phyloP scores from a whole-genome alignment of 2,797 vertebrate genomes.

The Margarornis squamiger region DNA sequence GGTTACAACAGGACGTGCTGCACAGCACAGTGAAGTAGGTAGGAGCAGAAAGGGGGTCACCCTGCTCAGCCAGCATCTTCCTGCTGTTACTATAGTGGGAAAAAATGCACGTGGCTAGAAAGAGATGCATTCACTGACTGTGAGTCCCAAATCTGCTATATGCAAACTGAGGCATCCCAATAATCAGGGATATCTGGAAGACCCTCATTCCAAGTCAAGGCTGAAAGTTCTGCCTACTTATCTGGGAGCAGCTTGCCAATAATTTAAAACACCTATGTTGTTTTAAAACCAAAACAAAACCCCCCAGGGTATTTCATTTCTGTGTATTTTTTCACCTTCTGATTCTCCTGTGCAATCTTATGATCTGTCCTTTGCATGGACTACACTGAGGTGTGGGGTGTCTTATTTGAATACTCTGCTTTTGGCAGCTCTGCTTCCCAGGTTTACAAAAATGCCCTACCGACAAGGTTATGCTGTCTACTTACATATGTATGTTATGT shows the following conservation, averaged over 20 bases:
- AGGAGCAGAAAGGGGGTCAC: neutral
- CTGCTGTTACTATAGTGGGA: neutral
- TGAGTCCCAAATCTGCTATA: neutral
- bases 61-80: neutral
- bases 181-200: neutral
- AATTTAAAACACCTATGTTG: neutral
- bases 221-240: neutral
- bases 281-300: neutral
- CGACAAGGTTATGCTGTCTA: conserved; percentile 1
- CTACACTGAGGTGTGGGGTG: neutral
- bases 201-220: neutral
- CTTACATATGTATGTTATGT: neutral
- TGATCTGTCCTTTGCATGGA: neutral
- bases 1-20: neutral
- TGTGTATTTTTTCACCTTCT: neutral
- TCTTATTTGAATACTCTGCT: neutral
- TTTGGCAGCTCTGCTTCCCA: neutral
- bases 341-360: neutral
- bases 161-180: neutral
- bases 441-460: neutral
- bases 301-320: neutral
- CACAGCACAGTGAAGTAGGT: neutral
- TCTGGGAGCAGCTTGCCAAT: neutral
- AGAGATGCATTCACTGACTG: neutral
- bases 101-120: neutral